Base-by-base conservation (phyloP, 2,888 invertebrate genomes). In the Euzetes globulus region DNA sequence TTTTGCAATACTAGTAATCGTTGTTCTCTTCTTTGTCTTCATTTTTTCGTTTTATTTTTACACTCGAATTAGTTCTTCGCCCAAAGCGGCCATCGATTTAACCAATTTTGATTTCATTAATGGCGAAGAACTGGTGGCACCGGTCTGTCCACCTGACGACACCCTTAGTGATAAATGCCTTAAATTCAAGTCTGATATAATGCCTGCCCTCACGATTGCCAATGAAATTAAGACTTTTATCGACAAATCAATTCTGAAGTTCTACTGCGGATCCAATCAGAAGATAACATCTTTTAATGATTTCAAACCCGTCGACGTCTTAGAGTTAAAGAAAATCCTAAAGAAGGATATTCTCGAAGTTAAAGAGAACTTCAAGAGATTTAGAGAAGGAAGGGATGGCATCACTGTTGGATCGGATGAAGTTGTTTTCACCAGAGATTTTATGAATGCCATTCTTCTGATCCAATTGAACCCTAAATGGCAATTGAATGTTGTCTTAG, bases 21-120 rank as follows among this genome's bases (percentile, higher is more conserved):
- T 75, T 65, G 41, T 73, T 11, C 13, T 72, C 9, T 76, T 76
- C 50, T 76, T 76, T 55, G 55, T 73, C 19, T 33, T 75, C 50
- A 75, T 76, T 29, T 70, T 75, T 33, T 70, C 73, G 17, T 71
- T 75, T 19, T 76, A 76, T 70, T 71, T 73, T 33, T 73, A 76
- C 70, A 33, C 72, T 25, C 58, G 74, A 60, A 55, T 76, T 19
- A 74, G 41, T 27, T 63, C 60, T 41, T 52, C 27, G 55, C n/a
- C 72, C 9, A 72, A 45, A 63, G 2, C 55, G 52, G 25, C 55
- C n/a, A 13, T 72, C 7, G 71, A 71, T 52, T 45, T 72, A 19
- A 41, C 37, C 3, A 45, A 60, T 58, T 68, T 70, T 41, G 25
- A 65, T 0, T 55, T 60, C 22, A 73, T 68, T 19, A 33, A 33